Base-by-base conservation (phyloP, 2,888 invertebrate genomes). In the Antheraea yamamai region DNA sequence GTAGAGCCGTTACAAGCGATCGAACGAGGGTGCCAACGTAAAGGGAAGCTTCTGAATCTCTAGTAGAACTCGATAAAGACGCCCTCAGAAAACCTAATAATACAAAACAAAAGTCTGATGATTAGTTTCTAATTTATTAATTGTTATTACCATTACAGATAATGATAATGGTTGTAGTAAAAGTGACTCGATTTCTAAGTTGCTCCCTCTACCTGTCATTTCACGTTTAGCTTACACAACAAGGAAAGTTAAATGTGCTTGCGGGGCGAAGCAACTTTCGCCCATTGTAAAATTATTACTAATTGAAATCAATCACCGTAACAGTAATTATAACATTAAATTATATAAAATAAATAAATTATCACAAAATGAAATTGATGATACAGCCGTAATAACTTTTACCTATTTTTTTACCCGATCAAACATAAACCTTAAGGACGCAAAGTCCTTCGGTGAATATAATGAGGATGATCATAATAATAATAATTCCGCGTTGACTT, bases 401-500 rank as follows among this genome's bases (percentile, higher is more conserved):
- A 89, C 87, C 87, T 88, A 86, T 84, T 78, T 79, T 76, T 82
- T 83, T 82, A 85, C 81, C 85, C 85, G 87, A 87, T 87, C 84
- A 88, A 88, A 86, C 86, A 87, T 85, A 83, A 83, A 87, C 85
- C 84, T 85, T 87, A 70, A 77, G 79, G 85, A 85, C 88, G 88
- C 84, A 89, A 89, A 89, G 89, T 92, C 91, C 92, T 91, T 92
- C 91, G 91, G 89, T 86, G 89, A 88, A 87, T 87, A 92, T 89
- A 7, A 61, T 26, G 26, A 30, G 30, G 64, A 66, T 66, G 16
- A 61, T 61, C 90, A 91, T 91, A 92, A 92, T 91, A 90, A 92
- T 91, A 92, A 90, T 90, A 93, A 92, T 94, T 94, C 94, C 94
- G 94, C 87, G 93, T 94, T 93, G 93, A 93, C 92, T 92, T 88